A percentile compares a stretch with the other conserved stretches of the same genome.
These are phyloP conservation scores for Chrysomallon squamiferum DNA, from an alignment of 1,140 invertebrate species.

Conservation along the genomic window DNA sequence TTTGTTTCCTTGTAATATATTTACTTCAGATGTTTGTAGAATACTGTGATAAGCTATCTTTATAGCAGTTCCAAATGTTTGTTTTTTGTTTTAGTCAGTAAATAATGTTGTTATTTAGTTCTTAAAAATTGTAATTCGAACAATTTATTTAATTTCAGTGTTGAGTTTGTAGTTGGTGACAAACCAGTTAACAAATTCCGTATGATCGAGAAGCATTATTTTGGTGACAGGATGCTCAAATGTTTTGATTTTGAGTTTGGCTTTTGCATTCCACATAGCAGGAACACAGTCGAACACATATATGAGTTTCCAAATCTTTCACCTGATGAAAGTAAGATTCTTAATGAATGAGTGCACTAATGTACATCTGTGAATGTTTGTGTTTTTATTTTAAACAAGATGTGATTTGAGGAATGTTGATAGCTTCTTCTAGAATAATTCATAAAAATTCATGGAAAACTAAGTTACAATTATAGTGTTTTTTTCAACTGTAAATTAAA, in stretches of 20 bases:
- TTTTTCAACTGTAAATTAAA: too few species aligned
- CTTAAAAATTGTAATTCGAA: too few species aligned
- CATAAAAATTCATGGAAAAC: too few species aligned
- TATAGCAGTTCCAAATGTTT: too few species aligned
- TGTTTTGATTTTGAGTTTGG: slow-evolving; percentile 99
- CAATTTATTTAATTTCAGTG: slow-evolving; percentile 69
- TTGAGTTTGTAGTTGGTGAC: slow-evolving; percentile 95
- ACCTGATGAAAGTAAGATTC: slow-evolving; percentile 79
- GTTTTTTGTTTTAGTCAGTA: too few species aligned
- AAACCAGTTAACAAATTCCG: slow-evolving; percentile 93
- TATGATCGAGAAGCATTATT: slow-evolving; percentile 99
- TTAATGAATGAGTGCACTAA: too few species aligned
- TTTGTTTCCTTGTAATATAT: too few species aligned
- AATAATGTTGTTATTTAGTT: too few species aligned
- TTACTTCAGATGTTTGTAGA: too few species aligned
- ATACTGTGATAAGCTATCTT: too few species aligned
- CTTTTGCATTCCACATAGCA: slow-evolving; percentile 97
- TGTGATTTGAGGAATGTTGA: neutral
- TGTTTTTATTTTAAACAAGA: neutral
- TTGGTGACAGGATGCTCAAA: slow-evolving; percentile 90
- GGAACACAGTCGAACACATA: slow-evolving; percentile 98
- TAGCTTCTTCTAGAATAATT: neutral
- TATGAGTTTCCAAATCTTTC: slow-evolving; percentile 95
- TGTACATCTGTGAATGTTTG: neutral
- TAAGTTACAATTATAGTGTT: too few species aligned